Evolutionary conservation across 1,140 invertebrate species (phyloP).

Genomic region (Cyphomyrmex costatus): DNA sequence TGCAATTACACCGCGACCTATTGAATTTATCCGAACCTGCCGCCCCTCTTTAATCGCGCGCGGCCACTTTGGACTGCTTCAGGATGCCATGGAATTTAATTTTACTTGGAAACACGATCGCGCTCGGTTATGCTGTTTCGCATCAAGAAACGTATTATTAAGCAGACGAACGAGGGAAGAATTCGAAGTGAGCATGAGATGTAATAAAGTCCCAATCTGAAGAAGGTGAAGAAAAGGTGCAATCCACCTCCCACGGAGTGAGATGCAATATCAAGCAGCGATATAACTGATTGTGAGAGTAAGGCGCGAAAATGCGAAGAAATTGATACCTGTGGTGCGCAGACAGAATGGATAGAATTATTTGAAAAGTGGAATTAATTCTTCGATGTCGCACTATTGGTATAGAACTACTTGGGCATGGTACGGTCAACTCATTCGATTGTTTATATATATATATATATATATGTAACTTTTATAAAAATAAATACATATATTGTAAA

Average conservation of each 20-base stretch:
- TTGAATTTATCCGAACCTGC: conserved; percentile 40
- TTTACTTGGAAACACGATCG: conserved; percentile 47
- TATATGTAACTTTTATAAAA: too few species aligned
- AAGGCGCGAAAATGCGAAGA: not conserved
- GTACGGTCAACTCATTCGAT: too few species aligned
- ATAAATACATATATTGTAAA: too few species aligned
- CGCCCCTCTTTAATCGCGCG: not conserved
- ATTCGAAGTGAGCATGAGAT: conserved; percentile 16
- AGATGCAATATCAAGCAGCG: not conserved
- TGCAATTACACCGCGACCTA: conserved; percentile 35
- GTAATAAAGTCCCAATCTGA: conserved; percentile 22
- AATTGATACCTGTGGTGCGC: too few species aligned
- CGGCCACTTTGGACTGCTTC: not conserved
- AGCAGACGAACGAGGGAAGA: conserved; percentile 32
- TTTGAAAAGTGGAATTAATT: not conserved
- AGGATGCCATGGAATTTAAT: conserved; percentile 52
- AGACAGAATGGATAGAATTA: not conserved
- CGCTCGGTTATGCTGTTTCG: conserved; percentile 23
- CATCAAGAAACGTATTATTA: conserved; percentile 35
- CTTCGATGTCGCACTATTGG: too few species aligned
- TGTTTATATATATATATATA: too few species aligned
- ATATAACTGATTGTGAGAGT: not conserved
- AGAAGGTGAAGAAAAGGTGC: not conserved
- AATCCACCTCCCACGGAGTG: not conserved
- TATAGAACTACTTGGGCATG: too few species aligned